phyloP scores from a whole-genome alignment of 2,113 vertebrate genomes.

The Alexandromys fortis region DNA sequence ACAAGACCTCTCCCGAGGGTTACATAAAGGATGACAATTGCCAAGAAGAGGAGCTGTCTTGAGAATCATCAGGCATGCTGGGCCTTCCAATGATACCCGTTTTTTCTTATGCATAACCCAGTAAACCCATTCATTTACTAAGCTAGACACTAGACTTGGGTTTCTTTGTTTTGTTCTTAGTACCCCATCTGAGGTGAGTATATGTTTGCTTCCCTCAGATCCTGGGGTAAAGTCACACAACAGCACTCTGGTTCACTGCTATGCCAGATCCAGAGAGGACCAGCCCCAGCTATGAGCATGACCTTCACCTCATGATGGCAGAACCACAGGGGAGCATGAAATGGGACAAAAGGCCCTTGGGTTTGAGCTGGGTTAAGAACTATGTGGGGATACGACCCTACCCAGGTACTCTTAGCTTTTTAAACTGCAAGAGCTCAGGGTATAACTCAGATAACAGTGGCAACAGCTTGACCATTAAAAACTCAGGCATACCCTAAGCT shows the following conservation, averaged over 20 bases:
- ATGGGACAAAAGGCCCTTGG: background rate
- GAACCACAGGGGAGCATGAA: background rate
- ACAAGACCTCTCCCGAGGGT: background rate
- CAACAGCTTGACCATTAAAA: background rate
- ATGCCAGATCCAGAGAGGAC: slow-evolving; percentile 55
- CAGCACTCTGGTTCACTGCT: slow-evolving; percentile 48
- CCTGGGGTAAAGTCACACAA: background rate
- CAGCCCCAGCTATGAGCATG: background rate
- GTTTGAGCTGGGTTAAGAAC: background rate
- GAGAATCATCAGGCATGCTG: background rate
- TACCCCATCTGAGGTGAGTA: background rate
- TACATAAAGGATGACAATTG: background rate
- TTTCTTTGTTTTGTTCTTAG: background rate
- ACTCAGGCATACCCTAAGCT: background rate
- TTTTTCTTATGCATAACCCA: background rate
- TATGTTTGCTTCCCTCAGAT: background rate
- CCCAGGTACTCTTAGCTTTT: background rate
- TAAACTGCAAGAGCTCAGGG: background rate
- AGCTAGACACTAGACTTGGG: background rate
- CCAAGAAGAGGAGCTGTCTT: background rate
- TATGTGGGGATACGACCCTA: background rate
- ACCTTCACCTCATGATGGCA: background rate
- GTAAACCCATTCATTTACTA: background rate
- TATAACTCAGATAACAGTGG: background rate
- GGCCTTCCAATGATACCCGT: too few relatives aligned